A percentile compares a stretch with the other conserved stretches of the same genome.
These are phyloP conservation scores for Xiphophorus couchianus DNA, from an alignment of 2,113 vertebrate species.

Conservation along the genomic window DNA sequence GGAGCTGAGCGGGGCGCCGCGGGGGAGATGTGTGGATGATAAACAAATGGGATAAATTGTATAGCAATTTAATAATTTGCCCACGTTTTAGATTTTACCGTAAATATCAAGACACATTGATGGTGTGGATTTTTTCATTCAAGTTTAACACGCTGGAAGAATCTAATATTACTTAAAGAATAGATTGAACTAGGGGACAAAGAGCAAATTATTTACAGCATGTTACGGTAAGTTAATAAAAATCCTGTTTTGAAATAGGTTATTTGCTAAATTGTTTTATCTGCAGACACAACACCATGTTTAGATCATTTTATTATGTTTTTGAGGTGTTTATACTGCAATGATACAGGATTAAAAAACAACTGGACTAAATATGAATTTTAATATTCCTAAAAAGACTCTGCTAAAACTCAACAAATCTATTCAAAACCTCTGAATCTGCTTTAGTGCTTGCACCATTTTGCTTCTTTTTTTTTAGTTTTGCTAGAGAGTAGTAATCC, in stretches of 20 bases:
- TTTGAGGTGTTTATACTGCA: neutral
- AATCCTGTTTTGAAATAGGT: neutral
- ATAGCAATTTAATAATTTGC: neutral
- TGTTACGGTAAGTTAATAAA: neutral
- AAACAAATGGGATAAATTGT: too few relatives aligned
- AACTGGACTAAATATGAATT: neutral
- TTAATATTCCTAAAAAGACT: neutral
- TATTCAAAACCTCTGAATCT: constrained; percentile 1
- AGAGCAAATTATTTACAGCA: neutral
- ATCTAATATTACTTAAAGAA: neutral
- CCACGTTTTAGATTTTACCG: neutral
- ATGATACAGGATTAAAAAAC: neutral
- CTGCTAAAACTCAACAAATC: neutral
- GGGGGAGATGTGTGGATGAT: too few relatives aligned
- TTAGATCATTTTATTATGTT: neutral
- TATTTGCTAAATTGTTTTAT: neutral
- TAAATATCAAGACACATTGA: neutral
- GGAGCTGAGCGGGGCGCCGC: too few relatives aligned
- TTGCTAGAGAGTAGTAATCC: constrained; percentile 20
- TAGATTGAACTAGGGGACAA: neutral
- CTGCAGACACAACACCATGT: neutral
- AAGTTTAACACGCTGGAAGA: neutral
- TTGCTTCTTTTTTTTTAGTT: constrained; percentile 46
- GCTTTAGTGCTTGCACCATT: constrained; percentile 9
- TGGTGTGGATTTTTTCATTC: neutral